Evolutionary conservation across 2,888 invertebrate species (phyloP).

Genomic region (Ormia ochracea): DNA sequence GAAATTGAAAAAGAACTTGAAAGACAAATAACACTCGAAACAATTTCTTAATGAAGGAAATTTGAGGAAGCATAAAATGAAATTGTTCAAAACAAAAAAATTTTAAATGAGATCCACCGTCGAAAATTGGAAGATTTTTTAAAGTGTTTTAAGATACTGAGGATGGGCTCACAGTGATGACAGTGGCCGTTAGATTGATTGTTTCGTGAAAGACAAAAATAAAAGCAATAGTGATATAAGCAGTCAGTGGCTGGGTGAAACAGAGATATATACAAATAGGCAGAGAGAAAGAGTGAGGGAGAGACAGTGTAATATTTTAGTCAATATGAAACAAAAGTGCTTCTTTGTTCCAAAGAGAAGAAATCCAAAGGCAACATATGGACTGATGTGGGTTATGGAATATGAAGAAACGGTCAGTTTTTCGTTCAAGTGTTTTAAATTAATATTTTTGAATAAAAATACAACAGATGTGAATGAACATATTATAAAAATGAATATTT

Average conservation of each 20-base stretch:
- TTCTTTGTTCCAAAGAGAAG: not conserved
- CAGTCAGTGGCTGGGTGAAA: too few relatives aligned
- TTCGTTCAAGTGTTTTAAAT: not conserved
- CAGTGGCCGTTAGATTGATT: slow-evolving; percentile 65
- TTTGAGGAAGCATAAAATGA: slow-evolving; percentile 68
- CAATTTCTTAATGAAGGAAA: slow-evolving; percentile 56
- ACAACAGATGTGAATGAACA: slow-evolving; percentile 11
- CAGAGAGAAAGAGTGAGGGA: not conserved
- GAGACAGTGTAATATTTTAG: slow-evolving; percentile 55
- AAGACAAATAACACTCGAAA: slow-evolving; percentile 47
- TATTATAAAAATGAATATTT: not conserved
- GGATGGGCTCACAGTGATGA: slow-evolving; percentile 72
- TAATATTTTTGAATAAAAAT: not conserved
- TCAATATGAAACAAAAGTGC: slow-evolving; percentile 47
- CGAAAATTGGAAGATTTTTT: slow-evolving; percentile 41
- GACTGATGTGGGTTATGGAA: slow-evolving; percentile 54
- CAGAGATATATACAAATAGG: too few relatives aligned
- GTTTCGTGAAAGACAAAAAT: too few relatives aligned
- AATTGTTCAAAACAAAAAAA: slow-evolving; percentile 66
- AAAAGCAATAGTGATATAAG: too few relatives aligned
- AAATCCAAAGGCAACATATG: slow-evolving; percentile 70
- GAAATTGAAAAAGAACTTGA: slow-evolving; percentile 20
- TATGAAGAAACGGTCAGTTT: slow-evolving; percentile 35
- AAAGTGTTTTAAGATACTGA: slow-evolving; percentile 36
- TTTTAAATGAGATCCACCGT: not conserved